Conservation (phyloP, 2,113 vertebrate species). For the Neogobius melanostomus region DNA sequence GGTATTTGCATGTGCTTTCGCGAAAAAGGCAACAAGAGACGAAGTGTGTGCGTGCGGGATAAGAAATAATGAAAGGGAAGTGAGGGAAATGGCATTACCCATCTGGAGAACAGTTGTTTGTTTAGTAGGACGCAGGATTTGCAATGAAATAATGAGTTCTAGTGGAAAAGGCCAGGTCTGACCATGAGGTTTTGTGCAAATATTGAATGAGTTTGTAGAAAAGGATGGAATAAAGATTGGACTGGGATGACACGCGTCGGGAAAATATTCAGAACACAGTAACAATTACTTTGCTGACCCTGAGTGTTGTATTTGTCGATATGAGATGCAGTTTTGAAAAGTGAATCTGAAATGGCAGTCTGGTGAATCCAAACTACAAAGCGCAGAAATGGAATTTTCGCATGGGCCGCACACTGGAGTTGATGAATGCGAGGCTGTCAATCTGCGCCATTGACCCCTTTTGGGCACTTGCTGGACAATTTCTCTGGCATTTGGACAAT, state of each 20-base stretch:
- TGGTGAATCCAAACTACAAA: too few relatives aligned
- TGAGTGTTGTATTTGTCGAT: neutral
- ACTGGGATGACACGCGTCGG: neutral
- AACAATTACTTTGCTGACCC: too few relatives aligned
- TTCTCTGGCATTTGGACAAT: too few relatives aligned
- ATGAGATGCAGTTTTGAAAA: neutral
- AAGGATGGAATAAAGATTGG: neutral
- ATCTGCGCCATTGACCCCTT: too few relatives aligned
- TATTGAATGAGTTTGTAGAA: neutral
- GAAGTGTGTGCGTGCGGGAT: conserved; percentile 21
- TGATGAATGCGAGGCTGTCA: too few relatives aligned
- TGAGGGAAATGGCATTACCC: neutral
- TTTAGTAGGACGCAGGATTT: neutral
- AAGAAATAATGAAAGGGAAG: conserved; percentile 23
- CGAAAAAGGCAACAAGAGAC: conserved; percentile 32
- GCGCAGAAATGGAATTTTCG: too few relatives aligned
- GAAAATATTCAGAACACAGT: too few relatives aligned
- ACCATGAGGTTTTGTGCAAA: neutral
- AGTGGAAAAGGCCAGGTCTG: neutral
- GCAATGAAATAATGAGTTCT: neutral
- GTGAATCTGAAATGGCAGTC: neutral
- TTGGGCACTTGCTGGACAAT: too few relatives aligned
- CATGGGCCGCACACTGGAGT: too few relatives aligned
- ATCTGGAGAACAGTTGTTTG: neutral
- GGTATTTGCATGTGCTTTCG: conserved; percentile 14